Evolutionary conservation across 2,113 vertebrate genomes (phyloP).

Genomic region (Euleptes europaea): DNA sequence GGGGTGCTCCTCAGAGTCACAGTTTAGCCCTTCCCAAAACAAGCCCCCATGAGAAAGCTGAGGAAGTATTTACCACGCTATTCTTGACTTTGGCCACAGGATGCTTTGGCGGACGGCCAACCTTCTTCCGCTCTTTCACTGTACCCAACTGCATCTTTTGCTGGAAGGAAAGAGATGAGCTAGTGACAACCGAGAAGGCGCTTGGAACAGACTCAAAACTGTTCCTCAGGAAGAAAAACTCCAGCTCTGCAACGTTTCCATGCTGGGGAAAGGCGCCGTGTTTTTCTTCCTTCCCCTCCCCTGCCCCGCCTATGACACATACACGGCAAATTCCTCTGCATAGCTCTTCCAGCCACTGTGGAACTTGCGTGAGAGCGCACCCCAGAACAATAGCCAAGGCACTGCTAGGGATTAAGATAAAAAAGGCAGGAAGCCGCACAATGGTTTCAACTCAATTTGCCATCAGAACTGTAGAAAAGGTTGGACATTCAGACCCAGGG

Average conservation of each 20-base stretch:
- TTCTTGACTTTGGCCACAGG: background rate
- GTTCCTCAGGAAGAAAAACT: background rate
- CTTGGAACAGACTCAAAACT: background rate
- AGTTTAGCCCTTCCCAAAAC: no score
- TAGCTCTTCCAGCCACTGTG: background rate
- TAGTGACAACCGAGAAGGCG: background rate
- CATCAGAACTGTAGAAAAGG: background rate
- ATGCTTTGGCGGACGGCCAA: constrained; percentile 11
- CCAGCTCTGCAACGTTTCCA: background rate
- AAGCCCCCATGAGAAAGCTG: no score
- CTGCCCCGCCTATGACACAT: background rate
- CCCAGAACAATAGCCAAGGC: background rate
- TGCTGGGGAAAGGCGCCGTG: background rate
- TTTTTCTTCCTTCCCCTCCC: background rate
- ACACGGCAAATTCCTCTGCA: background rate
- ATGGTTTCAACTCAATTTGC: background rate
- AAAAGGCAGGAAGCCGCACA: background rate
- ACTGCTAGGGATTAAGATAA: background rate
- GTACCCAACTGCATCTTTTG: constrained; percentile 15
- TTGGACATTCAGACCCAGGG: no score
- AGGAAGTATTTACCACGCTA: constrained; percentile 2
- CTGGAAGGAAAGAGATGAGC: background rate
- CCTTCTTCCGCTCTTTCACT: constrained; percentile 28
- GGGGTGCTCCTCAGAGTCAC: background rate
- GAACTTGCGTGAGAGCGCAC: background rate